phyloP scores from a whole-genome alignment of 2,888 invertebrate genomes.

The Linnaemya tessellans region DNA sequence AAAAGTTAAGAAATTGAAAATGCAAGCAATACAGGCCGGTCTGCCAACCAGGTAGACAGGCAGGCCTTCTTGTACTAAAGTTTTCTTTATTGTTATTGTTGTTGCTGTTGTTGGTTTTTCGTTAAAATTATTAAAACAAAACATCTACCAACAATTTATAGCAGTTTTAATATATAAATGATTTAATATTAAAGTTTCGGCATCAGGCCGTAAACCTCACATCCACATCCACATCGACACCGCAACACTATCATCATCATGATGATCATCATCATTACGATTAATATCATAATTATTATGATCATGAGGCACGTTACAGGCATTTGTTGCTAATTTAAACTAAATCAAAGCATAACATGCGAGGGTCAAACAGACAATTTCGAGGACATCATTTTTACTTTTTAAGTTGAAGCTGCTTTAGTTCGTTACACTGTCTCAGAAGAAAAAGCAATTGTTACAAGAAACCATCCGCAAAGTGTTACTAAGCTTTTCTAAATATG shows the following conservation, averaged over 20 bases:
- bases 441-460: too few relatives aligned
- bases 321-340: conserved; percentile 64
- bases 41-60: conserved; percentile 8
- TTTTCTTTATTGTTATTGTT: background rate
- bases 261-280: conserved; percentile 39
- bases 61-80: conserved; percentile 51
- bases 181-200: conserved; percentile 62
- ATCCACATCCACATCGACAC: conserved; percentile 1
- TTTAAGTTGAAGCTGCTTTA: too few relatives aligned
- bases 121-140: conserved; percentile 31
- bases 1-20: conserved; percentile 66
- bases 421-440: too few relatives aligned
- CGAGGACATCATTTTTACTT: background rate
- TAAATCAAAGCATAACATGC: conserved; percentile 60
- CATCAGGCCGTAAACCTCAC: conserved; percentile 64
- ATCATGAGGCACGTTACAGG: conserved; percentile 62
- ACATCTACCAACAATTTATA: conserved; percentile 24
- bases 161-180: conserved; percentile 47
- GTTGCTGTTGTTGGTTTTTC: background rate
- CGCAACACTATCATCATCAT: conserved; percentile 23
- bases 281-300: conserved; percentile 54
- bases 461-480: too few relatives aligned
- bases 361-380: background rate
- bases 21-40: conserved; percentile 46
- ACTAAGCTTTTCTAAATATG: too few relatives aligned